Conservation (phyloP, 1,140 invertebrate genomes). For the Epicauta chinensis region DNA sequence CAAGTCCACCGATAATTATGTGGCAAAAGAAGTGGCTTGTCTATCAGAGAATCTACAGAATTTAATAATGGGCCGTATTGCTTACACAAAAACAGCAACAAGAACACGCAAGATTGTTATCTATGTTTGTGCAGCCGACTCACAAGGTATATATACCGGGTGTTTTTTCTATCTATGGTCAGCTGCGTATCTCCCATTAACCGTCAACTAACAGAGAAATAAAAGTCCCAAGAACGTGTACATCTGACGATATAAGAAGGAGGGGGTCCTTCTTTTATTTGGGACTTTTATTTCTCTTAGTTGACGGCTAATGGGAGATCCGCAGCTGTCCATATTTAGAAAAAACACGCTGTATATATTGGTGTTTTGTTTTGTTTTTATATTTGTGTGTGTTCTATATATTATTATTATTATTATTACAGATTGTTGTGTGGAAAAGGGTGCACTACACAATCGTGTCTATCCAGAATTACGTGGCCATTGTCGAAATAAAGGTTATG, state of each 20-base stretch:
- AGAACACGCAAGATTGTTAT: constrained; percentile 57
- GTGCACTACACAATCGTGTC: constrained; percentile 56
- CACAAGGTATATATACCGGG: constrained; percentile 50
- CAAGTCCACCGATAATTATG: constrained; percentile 21
- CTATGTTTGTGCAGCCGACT: constrained; percentile 61
- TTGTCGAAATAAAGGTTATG: constrained; percentile 56
- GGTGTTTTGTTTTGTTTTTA: too few relatives aligned
- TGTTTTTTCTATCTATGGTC: too few relatives aligned
- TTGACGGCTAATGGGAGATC: too few relatives aligned
- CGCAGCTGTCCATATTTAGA: too few relatives aligned
- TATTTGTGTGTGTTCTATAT: too few relatives aligned
- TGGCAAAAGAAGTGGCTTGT: constrained; percentile 42
- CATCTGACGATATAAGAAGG: too few relatives aligned
- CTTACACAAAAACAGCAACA: constrained; percentile 41
- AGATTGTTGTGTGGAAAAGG: constrained; percentile 63
- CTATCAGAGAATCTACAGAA: constrained; percentile 45
- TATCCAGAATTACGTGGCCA: constrained; percentile 54
- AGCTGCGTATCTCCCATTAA: too few relatives aligned
- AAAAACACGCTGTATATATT: too few relatives aligned
- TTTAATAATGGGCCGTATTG: constrained; percentile 53
- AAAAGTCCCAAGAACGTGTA: too few relatives aligned
- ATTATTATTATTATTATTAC: constrained; percentile 22
- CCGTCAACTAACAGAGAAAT: too few relatives aligned
- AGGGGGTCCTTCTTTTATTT: too few relatives aligned
- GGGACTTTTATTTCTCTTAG: too few relatives aligned